Conservation (phyloP, 2,888 invertebrate genomes). For the Drosophila borealis region DNA sequence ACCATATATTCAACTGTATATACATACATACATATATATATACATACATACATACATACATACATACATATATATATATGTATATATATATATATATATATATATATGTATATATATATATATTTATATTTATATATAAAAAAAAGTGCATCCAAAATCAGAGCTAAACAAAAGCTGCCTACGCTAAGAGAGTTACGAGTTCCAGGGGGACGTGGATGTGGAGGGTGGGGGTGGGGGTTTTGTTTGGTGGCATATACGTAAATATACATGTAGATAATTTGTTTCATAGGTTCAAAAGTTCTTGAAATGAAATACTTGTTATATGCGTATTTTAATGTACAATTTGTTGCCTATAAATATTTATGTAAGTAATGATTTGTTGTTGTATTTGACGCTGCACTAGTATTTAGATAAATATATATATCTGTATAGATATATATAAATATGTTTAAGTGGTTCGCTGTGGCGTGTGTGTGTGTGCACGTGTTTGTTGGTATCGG, state of each 20-base stretch:
- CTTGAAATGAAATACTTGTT: constrained; percentile 54
- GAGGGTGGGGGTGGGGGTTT: constrained; percentile 1
- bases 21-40: background rate
- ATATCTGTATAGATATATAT: constrained; percentile 51
- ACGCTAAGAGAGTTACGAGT: constrained; percentile 38
- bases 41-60: too few species aligned
- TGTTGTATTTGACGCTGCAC: constrained; percentile 68
- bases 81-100: too few species aligned
- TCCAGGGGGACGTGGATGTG: constrained; percentile 3
- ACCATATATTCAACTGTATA: constrained; percentile 30
- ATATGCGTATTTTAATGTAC: constrained; percentile 66
- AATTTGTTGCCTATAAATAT: constrained; percentile 75
- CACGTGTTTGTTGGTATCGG: constrained; percentile 14
- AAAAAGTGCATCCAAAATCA: constrained; percentile 73
- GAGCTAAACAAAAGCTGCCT: constrained; percentile 74
- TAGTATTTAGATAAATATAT: constrained; percentile 49
- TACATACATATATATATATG: too few species aligned
- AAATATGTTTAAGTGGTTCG: constrained; percentile 48
- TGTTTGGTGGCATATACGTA: constrained; percentile 17
- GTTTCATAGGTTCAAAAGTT: constrained; percentile 49
- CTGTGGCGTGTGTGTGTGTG: constrained; percentile 26
- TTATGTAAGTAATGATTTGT: constrained; percentile 51
- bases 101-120: constrained; percentile 16
- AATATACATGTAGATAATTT: constrained; percentile 35
- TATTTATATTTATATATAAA: constrained; percentile 1